Evolutionary conservation across 2,888 invertebrate genomes (phyloP), one percentile per base, ranked within the genome.

Genomic region (Drosophila multiciliata): DNA sequence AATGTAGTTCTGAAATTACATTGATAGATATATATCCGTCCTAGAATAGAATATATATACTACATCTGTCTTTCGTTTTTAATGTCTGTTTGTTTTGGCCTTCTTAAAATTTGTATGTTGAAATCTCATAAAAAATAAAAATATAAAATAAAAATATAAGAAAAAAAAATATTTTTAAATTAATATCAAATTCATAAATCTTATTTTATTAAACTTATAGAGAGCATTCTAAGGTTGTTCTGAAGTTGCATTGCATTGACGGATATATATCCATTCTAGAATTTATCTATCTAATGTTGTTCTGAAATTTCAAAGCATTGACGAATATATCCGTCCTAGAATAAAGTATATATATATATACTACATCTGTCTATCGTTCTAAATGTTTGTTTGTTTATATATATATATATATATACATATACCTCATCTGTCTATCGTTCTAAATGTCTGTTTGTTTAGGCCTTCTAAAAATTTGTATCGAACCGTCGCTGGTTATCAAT

Each of bases 401-500:
- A 23, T 23, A 23, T 23, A 23, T 23, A 23, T 11, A n/a, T n/a
- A n/a, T 40, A n/a, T 40, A 23, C 23, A 23, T 23, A 23, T 23
- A 23, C 23, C 2, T 0, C 23, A 23, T 1, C 23, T 23, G 23
- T 23, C 36, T 38, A 38, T 38, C 36, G 15, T 38, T 36, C 15
- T 36, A 15, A 15, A 38, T 38, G 38, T 38, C 8, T 7, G 17
- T 8, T 38, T 45, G 20, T 8, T 45, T 45, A 15, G 15, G 7
- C 3, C 8, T 15, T 45, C 15, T n/a, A 7, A n/a, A 33, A 29
- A 49, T 59, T 23, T 40, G 54, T 11, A 48, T 45, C 26, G 29
- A 32, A 17, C 42, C 11, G 4, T 75, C 60, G 57, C 53, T 75
- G 76, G 26, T 40, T 53, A 67, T 32, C 55, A 67, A 68, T 75